Base-by-base conservation (phyloP, 2,888 invertebrate genomes). In the Netelia fuscicornis region DNA sequence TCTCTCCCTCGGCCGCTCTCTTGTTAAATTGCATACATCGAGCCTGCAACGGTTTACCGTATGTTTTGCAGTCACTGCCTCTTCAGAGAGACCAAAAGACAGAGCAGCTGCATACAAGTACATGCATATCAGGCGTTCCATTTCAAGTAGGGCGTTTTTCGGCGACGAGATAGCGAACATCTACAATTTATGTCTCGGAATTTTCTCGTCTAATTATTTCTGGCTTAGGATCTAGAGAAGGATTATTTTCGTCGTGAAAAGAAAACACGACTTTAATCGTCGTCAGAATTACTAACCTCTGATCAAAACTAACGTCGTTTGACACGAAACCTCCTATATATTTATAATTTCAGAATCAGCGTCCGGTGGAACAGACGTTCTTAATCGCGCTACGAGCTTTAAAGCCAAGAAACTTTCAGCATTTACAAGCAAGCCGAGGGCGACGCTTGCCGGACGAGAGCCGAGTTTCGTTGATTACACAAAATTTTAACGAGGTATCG, bases 331-430 rank as follows among this genome's bases (percentile, higher is more conserved):
- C 6, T 30, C 30, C 30, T 5, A 30, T 30, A 30, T 30, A 30
- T 30, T 30, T 30, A 30, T 30, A 30, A 30, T 48, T 67, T 48
- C 11, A 62, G 68, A 54, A 67, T 30, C 30, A 30, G 37, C 10
- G 23, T 37, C 11, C 44, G 62, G 76, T 48, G 48, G 52, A 76
- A 82, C 71, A 76, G 70, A 56, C 64, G 78, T 85, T 83, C 83
- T 79, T 86, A 85, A 86, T 86, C 85, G 83, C 85, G 85, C 72
- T 75, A 54, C 20, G 76, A 56, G 83, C 67, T 84, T 81, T 87
- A 83, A 82, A 79, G 78, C 78, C 79, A 48, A 78, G 56, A 52
- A 82, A 87, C 68, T 82, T 64, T 60, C 42, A 44, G 58, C 52
- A 76, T 75, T 58, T 68, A 64, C 72, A 2, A 67, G 52, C 56